These are phyloP conservation scores for Ectropis grisescens DNA, from an alignment of 1,140 invertebrate species.

Conservation along the genomic window DNA sequence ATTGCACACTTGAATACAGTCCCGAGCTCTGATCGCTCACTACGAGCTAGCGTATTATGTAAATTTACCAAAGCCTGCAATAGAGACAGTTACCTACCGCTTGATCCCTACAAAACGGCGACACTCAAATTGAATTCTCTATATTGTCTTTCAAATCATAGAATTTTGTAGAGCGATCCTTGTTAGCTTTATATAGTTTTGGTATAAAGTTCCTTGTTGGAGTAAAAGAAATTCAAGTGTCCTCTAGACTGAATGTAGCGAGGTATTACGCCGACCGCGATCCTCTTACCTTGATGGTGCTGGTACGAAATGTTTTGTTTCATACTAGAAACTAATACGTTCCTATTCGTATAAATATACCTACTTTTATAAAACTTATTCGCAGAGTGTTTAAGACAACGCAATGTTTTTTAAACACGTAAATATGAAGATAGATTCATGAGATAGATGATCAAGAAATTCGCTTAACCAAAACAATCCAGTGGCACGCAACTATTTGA, in stretches of 20 bases:
- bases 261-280: conserved; percentile 33
- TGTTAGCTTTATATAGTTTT: not conserved
- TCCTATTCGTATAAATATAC: too few relatives aligned
- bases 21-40: conserved; percentile 27
- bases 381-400: too few relatives aligned
- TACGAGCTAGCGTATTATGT: conserved; percentile 35
- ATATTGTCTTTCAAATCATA: conserved; percentile 4
- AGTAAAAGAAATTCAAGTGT: conserved; percentile 16
- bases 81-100: conserved; percentile 14
- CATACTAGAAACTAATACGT: too few relatives aligned
- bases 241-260: conserved; percentile 23
- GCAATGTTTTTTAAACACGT: too few relatives aligned
- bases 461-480: too few relatives aligned
- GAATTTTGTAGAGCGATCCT: conserved; percentile 1
- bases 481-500: too few relatives aligned
- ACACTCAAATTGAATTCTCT: conserved; percentile 6
- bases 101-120: conserved; percentile 4
- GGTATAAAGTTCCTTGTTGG: too few relatives aligned
- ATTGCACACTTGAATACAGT: conserved; percentile 37
- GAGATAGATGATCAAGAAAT: too few relatives aligned
- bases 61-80: conserved; percentile 23
- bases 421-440: too few relatives aligned
- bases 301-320: conserved; percentile 21
- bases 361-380: too few relatives aligned
- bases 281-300: conserved; percentile 46